phyloP scores from a whole-genome alignment of 2,888 invertebrate genomes.

The Criorhina ranunculi region DNA sequence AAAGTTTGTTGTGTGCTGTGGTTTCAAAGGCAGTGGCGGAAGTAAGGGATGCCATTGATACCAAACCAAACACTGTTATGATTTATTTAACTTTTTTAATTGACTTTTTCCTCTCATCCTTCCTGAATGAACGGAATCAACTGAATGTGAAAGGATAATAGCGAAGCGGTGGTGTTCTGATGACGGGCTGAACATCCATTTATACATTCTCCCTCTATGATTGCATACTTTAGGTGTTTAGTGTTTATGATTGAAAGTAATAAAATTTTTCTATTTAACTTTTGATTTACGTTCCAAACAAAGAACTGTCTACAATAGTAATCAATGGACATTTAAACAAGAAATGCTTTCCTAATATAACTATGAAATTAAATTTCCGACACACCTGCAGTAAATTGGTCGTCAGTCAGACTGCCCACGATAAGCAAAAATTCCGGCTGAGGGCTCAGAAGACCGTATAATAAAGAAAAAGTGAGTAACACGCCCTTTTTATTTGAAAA shows the following conservation, averaged over 20 bases:
- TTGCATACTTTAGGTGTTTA: neutral
- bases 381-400: no score
- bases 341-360: no score
- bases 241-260: neutral
- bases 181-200: conserved; percentile 4
- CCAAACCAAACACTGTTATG: conserved; percentile 79
- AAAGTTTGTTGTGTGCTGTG: conserved; percentile 61
- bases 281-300: neutral
- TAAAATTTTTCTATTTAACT: neutral
- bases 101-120: conserved; percentile 82
- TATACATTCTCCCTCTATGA: neutral
- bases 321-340: no score
- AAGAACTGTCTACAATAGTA: no score
- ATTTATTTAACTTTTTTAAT: conserved; percentile 84
- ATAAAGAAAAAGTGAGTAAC: no score
- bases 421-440: no score
- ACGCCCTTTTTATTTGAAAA: no score
- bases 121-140: conserved; percentile 37
- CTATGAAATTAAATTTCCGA: no score
- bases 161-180: conserved; percentile 67
- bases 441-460: no score
- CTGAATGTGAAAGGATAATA: conserved; percentile 82
- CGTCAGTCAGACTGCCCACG: no score
- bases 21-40: conserved; percentile 42
- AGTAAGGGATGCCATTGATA: conserved; percentile 62